Evolutionary conservation across 2,888 invertebrate genomes (phyloP), one percentile per base, ranked within the genome.

Genomic region (Drosophila ezoana): DNA sequence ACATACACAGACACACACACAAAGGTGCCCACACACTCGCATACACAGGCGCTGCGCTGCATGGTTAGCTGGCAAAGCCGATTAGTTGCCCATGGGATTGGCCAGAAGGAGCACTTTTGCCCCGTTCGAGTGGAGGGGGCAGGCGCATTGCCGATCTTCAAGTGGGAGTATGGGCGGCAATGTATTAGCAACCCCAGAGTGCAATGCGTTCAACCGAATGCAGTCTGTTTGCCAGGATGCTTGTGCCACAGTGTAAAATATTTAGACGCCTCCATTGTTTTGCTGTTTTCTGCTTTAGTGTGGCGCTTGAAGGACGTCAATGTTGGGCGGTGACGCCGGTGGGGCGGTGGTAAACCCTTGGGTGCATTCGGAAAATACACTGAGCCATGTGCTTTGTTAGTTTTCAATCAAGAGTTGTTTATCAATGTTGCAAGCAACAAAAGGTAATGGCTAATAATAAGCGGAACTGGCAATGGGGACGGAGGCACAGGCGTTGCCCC

Each of bases 401-500:
- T 89, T 87, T 83, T 87, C 86, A 87, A 89, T 87, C 87, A 87
- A 72, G 77, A 74, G 72, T 77, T 87, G 76, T 73, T 82, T 71
- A 81, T 78, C 79, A 84, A 81, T 79, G 68, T 71, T 66, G 70
- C 72, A 76, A 54, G 64, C 70, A 85, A 68, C 79, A 73, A 73
- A 77, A 78, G 72, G 71, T 78, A 86, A 88, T 76, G 64, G 68
- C 78, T 85, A 81, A 84, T 83, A 83, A 71, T 76, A 71, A 76
- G 61, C 49, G 47, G 51, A 28, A 56, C 49, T 41, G 52, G 18
- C 57, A 18, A 32, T 44, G 40, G 11, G 13, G 10, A 14, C 14
- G 5, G 32, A 33, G 45, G 45, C 57, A 43, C 20, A 16, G 60
- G 28, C 45, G 45, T 32, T 32, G 45, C 32, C 14, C 28, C 18